phyloP scores from a whole-genome alignment of 2,888 invertebrate genomes.

The Venusia cambrica region DNA sequence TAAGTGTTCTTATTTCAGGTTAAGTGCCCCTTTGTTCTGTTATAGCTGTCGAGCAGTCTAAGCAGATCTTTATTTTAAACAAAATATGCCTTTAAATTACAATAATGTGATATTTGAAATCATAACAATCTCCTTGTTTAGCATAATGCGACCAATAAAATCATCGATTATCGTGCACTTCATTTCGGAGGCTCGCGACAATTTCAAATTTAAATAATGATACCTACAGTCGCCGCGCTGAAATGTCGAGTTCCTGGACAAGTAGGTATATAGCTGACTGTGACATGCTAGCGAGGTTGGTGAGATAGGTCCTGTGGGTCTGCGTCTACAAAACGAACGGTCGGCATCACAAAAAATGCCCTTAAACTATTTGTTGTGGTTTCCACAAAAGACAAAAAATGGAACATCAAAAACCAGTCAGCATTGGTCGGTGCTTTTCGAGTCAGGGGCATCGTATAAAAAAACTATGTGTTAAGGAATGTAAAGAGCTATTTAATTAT shows the following conservation, averaged over 20 bases:
- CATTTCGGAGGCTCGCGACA: constrained; percentile 25
- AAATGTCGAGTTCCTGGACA: constrained; percentile 20
- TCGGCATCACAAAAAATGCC: constrained; percentile 66
- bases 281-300: constrained; percentile 23
- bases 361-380: constrained; percentile 77
- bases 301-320: constrained; percentile 42
- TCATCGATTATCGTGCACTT: constrained; percentile 32
- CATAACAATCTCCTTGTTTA: constrained; percentile 38
- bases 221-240: constrained; percentile 18
- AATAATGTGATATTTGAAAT: constrained; percentile 41
- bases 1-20: constrained; percentile 49
- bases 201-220: constrained; percentile 28
- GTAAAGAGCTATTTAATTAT: constrained; percentile 81
- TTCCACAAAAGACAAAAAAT: constrained; percentile 70
- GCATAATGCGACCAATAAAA: constrained; percentile 38
- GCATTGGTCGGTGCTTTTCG: constrained; percentile 76
- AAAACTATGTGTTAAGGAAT: constrained; percentile 80
- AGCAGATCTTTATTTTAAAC: constrained; percentile 39
- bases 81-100: constrained; percentile 42
- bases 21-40: constrained; percentile 41
- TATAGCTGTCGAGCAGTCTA: constrained; percentile 40
- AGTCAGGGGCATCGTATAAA: constrained; percentile 68
- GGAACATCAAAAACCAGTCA: constrained; percentile 74
- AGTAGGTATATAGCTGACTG: constrained; percentile 20
- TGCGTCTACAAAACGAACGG: constrained; percentile 66